phyloP scores from a whole-genome alignment of 2,113 vertebrate species.

The Accipiter virgatus region DNA sequence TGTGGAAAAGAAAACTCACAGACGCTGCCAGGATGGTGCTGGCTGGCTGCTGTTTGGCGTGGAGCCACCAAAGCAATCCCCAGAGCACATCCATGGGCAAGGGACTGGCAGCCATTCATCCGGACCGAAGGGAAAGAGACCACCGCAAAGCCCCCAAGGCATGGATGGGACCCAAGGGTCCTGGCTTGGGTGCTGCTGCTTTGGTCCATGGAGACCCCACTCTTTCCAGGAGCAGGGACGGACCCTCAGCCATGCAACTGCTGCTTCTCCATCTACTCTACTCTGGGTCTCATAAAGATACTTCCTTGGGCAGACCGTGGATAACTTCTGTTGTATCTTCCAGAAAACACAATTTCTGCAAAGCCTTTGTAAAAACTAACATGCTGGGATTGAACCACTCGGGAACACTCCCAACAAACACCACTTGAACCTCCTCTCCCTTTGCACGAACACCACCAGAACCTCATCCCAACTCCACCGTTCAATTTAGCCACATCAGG shows the following conservation, averaged over 20 bases:
- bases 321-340: background rate
- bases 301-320: no score
- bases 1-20: background rate
- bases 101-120: background rate
- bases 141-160: background rate
- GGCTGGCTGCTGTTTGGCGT: background rate
- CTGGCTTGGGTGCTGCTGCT: background rate
- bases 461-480: fast-evolving
- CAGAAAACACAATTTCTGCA: background rate
- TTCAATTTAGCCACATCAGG: fast-evolving
- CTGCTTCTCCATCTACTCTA: background rate
- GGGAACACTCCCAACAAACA: background rate
- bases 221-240: background rate
- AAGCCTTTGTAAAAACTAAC: background rate
- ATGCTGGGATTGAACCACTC: fast-evolving
- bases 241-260: background rate
- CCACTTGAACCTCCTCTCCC: background rate
- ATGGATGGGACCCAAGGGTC: background rate
- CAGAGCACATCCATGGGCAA: background rate
- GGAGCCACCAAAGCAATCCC: background rate
- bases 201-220: background rate
- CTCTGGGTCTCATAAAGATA: no score
- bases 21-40: background rate
- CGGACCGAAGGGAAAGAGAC: background rate
- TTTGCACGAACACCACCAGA: background rate